phyloP scores from a whole-genome alignment of 2,797 vertebrate species.

The Hemibagrus guttatus region DNA sequence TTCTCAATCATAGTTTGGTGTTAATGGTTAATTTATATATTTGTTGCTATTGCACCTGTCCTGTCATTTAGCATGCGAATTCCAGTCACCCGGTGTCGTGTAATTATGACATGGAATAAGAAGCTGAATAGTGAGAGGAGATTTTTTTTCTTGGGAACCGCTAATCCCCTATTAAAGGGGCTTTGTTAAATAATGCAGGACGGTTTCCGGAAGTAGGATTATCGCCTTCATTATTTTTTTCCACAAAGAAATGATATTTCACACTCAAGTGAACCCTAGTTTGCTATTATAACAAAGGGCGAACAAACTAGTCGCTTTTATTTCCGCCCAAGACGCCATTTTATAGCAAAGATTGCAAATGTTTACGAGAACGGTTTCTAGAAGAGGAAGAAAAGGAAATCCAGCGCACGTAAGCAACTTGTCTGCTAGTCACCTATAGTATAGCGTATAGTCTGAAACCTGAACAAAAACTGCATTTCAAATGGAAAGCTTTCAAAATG shows the following conservation, averaged over 20 bases:
- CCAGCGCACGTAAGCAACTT: background rate
- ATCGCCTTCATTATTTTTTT: slow-evolving; percentile 87
- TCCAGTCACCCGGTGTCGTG: slow-evolving; percentile 85
- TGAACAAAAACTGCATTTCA: background rate
- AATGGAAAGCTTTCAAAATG: background rate
- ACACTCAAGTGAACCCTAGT: slow-evolving; percentile 84
- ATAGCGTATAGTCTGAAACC: background rate
- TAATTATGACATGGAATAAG: slow-evolving; percentile 97
- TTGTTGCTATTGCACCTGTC: slow-evolving; percentile 89
- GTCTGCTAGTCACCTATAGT: background rate
- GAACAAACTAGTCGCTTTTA: slow-evolving; percentile 42
- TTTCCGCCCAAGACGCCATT: slow-evolving; percentile 40
- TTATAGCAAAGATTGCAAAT: slow-evolving; percentile 5
- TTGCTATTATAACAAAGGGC: slow-evolving; percentile 72
- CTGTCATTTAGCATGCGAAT: slow-evolving; percentile 83
- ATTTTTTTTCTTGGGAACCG: slow-evolving; percentile 84
- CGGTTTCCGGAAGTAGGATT: slow-evolving; percentile 99
- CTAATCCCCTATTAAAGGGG: slow-evolving; percentile 98
- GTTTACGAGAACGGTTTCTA: background rate
- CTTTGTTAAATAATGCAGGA: slow-evolving; percentile 97
- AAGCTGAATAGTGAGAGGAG: slow-evolving; percentile 84
- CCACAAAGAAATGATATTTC: slow-evolving; percentile 97
- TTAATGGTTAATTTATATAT: slow-evolving; percentile 81
- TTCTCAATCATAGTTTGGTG: slow-evolving; percentile 71
- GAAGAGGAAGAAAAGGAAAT: slow-evolving; percentile 2